phyloP scores from a whole-genome alignment of 2,113 vertebrate species.

The Saccopteryx bilineata region DNA sequence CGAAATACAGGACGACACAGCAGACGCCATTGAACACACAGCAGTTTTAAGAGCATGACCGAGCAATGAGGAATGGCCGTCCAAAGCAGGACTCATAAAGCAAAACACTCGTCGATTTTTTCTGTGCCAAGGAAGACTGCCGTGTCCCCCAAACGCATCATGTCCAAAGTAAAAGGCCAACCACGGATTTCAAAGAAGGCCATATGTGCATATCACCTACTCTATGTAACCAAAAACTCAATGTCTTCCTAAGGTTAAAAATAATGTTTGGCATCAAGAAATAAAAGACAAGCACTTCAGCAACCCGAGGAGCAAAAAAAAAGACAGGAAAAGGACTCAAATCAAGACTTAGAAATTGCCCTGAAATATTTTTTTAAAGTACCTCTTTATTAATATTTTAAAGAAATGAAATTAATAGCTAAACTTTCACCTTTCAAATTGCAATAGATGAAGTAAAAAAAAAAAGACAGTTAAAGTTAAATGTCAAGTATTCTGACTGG shows the following conservation, averaged over 20 bases:
- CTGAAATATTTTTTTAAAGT: not conserved
- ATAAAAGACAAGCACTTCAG: not conserved
- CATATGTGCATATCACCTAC: not conserved
- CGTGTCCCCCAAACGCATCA: not conserved
- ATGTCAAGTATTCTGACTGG: not conserved
- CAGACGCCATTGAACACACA: not conserved
- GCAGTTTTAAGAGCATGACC: slow-evolving; percentile 3
- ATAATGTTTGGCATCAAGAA: not conserved
- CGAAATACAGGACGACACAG: not conserved
- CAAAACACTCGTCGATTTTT: not conserved
- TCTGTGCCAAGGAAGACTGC: not conserved
- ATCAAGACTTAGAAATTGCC: slow-evolving; percentile 1
- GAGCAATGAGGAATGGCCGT: not conserved
- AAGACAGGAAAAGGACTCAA: not conserved
- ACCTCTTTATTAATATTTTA: not conserved
- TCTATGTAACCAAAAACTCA: not conserved
- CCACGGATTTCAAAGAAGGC: not conserved
- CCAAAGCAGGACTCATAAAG: slow-evolving; percentile 1
- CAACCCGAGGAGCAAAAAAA: not conserved
- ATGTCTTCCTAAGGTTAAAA: not conserved
- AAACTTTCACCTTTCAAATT: not conserved
- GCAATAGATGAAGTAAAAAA: not conserved
- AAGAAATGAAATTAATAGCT: not conserved
- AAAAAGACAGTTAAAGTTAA: not conserved
- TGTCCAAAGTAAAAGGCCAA: not conserved